These are phyloP conservation scores for Venustaconcha ellipsiformis DNA, from an alignment of 1,140 invertebrate genomes.

Conservation along the genomic window DNA sequence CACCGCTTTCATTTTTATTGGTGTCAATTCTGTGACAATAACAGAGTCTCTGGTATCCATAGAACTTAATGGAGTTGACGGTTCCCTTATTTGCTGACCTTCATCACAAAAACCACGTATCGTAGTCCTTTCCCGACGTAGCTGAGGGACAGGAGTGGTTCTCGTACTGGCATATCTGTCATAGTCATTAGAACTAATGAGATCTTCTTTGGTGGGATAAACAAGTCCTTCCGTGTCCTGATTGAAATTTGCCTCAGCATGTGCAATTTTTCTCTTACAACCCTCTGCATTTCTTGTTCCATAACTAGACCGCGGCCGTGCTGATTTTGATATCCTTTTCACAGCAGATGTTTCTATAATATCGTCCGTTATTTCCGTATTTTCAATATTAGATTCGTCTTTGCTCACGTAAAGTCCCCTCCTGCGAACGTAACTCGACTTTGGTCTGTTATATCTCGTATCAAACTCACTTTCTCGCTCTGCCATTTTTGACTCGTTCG, in stretches of 20 bases:
- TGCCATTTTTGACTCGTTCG: too few species aligned
- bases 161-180: conserved; percentile 23
- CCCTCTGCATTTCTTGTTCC: conserved; percentile 12
- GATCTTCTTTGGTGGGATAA: not conserved
- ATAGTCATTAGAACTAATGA: conserved; percentile 14
- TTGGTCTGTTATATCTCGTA: conserved; percentile 28
- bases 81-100: not conserved
- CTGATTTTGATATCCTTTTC: conserved; percentile 12
- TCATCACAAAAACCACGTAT: conserved; percentile 5
- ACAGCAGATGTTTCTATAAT: not conserved
- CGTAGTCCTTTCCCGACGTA: conserved; percentile 12
- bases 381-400: not conserved
- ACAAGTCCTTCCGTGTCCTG: not conserved
- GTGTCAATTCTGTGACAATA: too few species aligned
- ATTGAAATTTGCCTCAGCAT: conserved; percentile 6
- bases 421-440: conserved; percentile 28
- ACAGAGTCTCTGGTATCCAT: too few species aligned
- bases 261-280: conserved; percentile 11
- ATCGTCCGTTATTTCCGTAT: not conserved
- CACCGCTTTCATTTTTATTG: not conserved
- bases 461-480: conserved; percentile 13
- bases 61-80: too few species aligned
- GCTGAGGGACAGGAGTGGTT: conserved; percentile 1
- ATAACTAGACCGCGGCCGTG: conserved; percentile 14
- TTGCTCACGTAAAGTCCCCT: conserved; percentile 14